Base-by-base conservation (phyloP, 2,888 invertebrate species). In the Odontomyia ornata region DNA sequence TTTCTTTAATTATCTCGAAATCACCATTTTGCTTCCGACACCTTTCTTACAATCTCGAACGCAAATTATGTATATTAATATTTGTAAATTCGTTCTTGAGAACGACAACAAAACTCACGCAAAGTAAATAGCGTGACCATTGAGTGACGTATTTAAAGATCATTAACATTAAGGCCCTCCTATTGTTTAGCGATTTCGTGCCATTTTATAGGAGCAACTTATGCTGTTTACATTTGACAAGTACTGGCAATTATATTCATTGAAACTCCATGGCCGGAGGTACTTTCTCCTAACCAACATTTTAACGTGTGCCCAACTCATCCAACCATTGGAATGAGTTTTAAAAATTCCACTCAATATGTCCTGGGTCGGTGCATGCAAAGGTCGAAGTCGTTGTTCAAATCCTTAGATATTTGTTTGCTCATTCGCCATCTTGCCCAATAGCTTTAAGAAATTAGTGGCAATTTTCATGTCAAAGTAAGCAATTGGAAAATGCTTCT, bases 391-490 rank as follows among this genome's bases (percentile, higher is more conserved):
- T 36, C 9, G 36, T 36, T 36, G 36, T 56, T 28, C 28, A n/a
- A 72, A 72, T 72, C 21, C 52, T 25, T 47, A 27, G 30, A 69
- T 72, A 21, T 23, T 72, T 72, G 46, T 72, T 72, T 72, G 71
- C 27, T 72, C 52, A 72, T 72, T 72, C 71, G 71, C 71, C 71
- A 72, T 72, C 71, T 72, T 72, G 23, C 23, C 28, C 18, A 72
- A 72, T 72, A 72, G 25, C 18, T 18, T 52, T 28, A 52, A 25
- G 15, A 72, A 72, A 72, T 72, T 72, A 28, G 71, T 52, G 56
- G 71, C 71, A 72, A 72, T 72, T 72, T 72, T 72, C 56, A 56
- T 72, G 56, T 72, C 71, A 72, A 56, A 72, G 18, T 52, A 27
- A 52, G 18, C 56, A 72, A 72, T 72, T 72, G 71, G 56, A 72